Evolutionary conservation across 37 sponge, comb jelly and placozoan species (phyloP).

Genomic region (Geodia barretti): DNA sequence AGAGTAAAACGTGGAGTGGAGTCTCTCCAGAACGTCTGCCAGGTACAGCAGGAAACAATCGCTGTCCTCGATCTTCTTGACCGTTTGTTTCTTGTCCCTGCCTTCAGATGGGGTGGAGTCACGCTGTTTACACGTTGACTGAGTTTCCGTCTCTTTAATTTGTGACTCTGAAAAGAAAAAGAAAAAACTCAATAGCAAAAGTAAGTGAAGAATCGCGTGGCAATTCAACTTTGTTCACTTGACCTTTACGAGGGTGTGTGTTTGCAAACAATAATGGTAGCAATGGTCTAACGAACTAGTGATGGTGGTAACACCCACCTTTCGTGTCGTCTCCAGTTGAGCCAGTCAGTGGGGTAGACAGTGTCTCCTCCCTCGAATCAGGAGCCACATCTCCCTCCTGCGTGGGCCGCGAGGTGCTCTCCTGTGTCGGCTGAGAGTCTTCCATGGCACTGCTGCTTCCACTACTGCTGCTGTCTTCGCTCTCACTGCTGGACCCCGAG

Average conservation of each 20-base stretch:
- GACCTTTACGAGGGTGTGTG: no score
- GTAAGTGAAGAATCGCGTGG: no score
- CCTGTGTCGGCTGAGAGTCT: conserved; percentile 14
- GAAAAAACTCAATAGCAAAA: no score
- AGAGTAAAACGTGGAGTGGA: conserved; percentile 84
- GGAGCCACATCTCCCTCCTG: background rate
- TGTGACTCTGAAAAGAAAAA: no score
- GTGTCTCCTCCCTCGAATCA: background rate
- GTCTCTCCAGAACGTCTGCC: conserved; percentile 44
- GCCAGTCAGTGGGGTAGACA: no score
- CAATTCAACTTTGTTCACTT: no score
- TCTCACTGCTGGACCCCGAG: conserved; percentile 5
- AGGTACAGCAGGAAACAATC: conserved; percentile 79
- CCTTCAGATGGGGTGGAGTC: no score
- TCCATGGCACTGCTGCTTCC: conserved; percentile 50
- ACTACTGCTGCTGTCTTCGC: conserved; percentile 35
- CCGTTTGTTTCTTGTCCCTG: background rate
- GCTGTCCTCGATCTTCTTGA: conserved; percentile 62
- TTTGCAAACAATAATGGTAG: no score
- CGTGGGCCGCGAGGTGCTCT: no score
- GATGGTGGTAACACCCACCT: no score
- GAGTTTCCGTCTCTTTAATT: background rate
- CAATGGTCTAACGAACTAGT: no score
- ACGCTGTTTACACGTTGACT: background rate
- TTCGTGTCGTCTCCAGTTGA: no score